phyloP scores from a whole-genome alignment of 2,113 vertebrate species.

The Cervus canadensis region DNA sequence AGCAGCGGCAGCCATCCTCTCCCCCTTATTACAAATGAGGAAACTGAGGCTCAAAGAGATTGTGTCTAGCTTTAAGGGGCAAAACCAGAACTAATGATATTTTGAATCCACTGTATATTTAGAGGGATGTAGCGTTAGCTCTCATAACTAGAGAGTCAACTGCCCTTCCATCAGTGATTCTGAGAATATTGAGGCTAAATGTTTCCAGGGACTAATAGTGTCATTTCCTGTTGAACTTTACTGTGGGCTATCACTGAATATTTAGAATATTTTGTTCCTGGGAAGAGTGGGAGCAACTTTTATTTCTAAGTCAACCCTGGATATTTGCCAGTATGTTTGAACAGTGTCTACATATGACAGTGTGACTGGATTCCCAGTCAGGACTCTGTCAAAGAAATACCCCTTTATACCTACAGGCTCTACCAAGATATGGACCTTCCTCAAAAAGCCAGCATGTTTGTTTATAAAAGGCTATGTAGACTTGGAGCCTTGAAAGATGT shows the following conservation, averaged over 20 bases:
- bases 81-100: neutral
- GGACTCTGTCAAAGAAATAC: neutral
- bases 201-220: neutral
- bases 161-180: neutral
- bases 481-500: neutral
- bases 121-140: neutral
- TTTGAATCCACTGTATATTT: neutral
- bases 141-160: neutral
- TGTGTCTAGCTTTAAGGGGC: neutral
- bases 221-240: constrained; percentile 38
- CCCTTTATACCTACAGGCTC: neutral
- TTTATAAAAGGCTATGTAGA: neutral
- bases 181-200: neutral
- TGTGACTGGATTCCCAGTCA: neutral
- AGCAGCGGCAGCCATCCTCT: neutral
- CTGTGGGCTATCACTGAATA: neutral
- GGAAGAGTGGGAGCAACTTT: constrained; percentile 22
- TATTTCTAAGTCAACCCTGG: constrained; percentile 27
- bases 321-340: neutral
- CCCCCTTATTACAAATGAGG: neutral
- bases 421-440: neutral
- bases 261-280: constrained; percentile 50
- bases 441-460: neutral
- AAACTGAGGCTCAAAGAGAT: neutral
- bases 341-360: neutral